phyloP scores from a whole-genome alignment of 2,113 vertebrate genomes.

The Solenodon paradoxus region DNA sequence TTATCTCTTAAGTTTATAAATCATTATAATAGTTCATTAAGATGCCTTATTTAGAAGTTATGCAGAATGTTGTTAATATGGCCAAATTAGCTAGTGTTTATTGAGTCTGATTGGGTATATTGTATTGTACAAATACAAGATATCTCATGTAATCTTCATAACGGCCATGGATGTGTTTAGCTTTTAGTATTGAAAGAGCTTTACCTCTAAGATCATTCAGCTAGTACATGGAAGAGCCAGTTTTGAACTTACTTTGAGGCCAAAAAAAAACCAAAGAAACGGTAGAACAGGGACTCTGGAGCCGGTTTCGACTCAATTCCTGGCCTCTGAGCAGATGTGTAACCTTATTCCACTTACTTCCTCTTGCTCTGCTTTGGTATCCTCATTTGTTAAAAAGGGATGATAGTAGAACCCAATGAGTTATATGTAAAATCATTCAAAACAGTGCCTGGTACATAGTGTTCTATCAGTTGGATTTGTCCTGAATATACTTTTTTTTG shows the following conservation, averaged over 20 bases:
- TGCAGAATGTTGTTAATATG: slow-evolving; percentile 8
- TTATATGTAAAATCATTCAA: neutral
- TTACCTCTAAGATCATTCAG: neutral
- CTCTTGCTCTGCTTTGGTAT: neutral
- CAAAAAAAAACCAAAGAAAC: neutral
- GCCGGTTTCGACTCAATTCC: neutral
- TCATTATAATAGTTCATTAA: neutral
- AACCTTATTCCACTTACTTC: neutral
- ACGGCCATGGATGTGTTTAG: neutral
- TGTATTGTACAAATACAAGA: neutral
- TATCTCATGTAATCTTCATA: neutral
- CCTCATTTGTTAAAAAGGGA: neutral
- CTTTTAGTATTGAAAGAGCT: slow-evolving; percentile 26
- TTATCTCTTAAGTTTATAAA: neutral
- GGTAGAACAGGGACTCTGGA: neutral
- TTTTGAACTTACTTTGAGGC: neutral
- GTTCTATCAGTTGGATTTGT: neutral
- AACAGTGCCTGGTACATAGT: neutral
- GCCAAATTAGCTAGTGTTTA: neutral
- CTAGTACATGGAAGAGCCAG: neutral
- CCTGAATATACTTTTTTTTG: slow-evolving; percentile 11
- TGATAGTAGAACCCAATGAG: neutral
- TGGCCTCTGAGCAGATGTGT: neutral
- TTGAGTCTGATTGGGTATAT: neutral
- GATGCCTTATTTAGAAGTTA: neutral